Percentiles rank a stretch among this genome's conserved stretches.
phyloP scores from a whole-genome alignment of 2,113 vertebrate genomes.

The Ageneiosus marmoratus region DNA sequence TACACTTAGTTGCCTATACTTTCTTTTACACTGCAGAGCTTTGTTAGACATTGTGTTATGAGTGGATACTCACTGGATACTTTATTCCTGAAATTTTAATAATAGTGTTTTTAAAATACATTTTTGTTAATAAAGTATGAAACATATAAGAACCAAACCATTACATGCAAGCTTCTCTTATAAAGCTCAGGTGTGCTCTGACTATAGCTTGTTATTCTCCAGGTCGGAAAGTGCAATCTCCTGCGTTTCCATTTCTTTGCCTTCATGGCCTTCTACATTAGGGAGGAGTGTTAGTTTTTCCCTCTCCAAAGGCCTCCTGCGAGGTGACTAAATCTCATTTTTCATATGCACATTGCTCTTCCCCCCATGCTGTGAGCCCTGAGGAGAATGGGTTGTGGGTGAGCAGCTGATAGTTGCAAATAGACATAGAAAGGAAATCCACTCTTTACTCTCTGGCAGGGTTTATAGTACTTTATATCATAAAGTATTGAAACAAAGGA shows the following conservation, averaged over 20 bases:
- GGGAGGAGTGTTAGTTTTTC: constrained; percentile 13
- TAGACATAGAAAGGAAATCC: not conserved
- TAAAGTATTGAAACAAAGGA: not conserved
- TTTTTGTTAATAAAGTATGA: not conserved
- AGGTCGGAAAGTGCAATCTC: not conserved
- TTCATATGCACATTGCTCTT: constrained; percentile 25
- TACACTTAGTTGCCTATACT: not conserved
- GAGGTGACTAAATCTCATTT: constrained; percentile 25
- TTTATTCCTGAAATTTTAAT: not conserved
- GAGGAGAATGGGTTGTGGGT: constrained; percentile 11
- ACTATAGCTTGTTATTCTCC: not conserved
- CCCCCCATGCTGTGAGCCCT: constrained; percentile 19
- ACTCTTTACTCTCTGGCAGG: not conserved
- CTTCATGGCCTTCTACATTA: not conserved
- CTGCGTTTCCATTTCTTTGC: not conserved
- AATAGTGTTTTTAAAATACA: not conserved
- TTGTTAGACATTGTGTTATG: not conserved
- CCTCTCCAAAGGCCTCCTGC: not conserved
- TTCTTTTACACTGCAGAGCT: not conserved
- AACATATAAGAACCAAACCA: not conserved
- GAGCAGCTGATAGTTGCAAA: constrained; percentile 14
- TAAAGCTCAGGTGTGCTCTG: not conserved
- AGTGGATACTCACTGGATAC: not conserved
- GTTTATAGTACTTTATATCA: not conserved
- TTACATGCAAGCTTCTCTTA: not conserved